Conservation (phyloP, 2,888 invertebrate species). For the Zygaena filipendulae region DNA sequence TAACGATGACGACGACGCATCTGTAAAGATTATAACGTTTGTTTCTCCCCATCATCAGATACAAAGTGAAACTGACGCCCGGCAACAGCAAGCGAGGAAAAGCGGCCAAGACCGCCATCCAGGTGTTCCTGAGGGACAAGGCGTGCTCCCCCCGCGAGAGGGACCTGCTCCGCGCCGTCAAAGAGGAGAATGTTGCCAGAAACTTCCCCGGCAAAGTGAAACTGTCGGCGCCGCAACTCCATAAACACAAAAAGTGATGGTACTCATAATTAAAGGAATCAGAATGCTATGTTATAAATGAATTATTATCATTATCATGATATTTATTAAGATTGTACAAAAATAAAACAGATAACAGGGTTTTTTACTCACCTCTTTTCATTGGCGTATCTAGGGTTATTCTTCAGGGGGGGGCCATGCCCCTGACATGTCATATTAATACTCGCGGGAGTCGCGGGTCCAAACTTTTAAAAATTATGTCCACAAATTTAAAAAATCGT, state of each 20-base stretch:
- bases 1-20: no score
- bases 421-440: no score
- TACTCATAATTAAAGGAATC: not conserved
- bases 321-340: no score
- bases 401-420: no score
- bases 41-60: no score
- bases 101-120: constrained; percentile 91
- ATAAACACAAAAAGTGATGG: constrained; percentile 72
- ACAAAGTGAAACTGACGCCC: constrained; percentile 94
- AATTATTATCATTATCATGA: not conserved
- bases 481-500: no score
- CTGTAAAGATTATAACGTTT: no score
- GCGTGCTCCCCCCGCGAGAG: constrained; percentile 80
- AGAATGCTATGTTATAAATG: not conserved
- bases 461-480: no score
- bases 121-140: constrained; percentile 89
- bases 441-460: no score
- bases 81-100: constrained; percentile 95
- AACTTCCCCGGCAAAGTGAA: constrained; percentile 99
- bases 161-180: constrained; percentile 90
- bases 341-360: no score
- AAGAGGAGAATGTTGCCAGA: constrained; percentile 90
- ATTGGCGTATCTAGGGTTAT: no score
- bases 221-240: constrained; percentile 86
- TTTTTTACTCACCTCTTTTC: no score